Evolutionary conservation across 64 coral and sea anemone species (phyloP).

Genomic region (Pocillopora verrucosa): DNA sequence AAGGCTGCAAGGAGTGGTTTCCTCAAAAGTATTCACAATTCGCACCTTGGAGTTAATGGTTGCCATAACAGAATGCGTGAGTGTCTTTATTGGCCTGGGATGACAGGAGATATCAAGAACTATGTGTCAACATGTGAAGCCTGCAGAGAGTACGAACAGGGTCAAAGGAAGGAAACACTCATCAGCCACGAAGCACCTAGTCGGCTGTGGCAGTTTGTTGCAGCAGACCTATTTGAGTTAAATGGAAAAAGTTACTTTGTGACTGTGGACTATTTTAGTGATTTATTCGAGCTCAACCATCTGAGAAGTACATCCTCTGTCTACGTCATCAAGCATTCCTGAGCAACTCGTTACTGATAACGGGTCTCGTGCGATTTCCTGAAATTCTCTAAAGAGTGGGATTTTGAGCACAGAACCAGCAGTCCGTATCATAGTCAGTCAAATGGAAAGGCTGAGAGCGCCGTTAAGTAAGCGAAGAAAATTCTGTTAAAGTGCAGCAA

Average conservation of each 20-base stretch:
- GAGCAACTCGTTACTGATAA: conserved; percentile 20
- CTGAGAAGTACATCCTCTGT: background rate
- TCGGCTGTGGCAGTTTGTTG: background rate
- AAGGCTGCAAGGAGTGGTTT: background rate
- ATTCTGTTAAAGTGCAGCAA: background rate
- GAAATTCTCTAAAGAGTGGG: conserved; percentile 20
- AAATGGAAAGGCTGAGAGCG: background rate
- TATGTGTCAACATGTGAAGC: background rate
- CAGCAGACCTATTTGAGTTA: background rate
- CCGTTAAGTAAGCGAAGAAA: conserved; percentile 20
- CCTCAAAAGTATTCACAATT: background rate
- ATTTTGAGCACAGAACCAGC: background rate
- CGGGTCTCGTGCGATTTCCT: conserved; percentile 4
- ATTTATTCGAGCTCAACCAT: background rate
- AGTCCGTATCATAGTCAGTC: background rate
- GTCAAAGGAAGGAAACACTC: conserved; percentile 16
- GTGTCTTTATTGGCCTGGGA: background rate
- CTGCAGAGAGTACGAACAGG: background rate
- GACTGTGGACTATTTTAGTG: conserved; percentile 1
- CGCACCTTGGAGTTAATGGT: background rate
- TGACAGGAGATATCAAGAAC: background rate
- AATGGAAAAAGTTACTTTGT: background rate
- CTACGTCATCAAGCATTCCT: background rate
- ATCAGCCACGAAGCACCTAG: background rate
- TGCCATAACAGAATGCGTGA: conserved; percentile 8